phyloP scores from a whole-genome alignment of 1,140 invertebrate genomes.

The Drosophila prosaltans region DNA sequence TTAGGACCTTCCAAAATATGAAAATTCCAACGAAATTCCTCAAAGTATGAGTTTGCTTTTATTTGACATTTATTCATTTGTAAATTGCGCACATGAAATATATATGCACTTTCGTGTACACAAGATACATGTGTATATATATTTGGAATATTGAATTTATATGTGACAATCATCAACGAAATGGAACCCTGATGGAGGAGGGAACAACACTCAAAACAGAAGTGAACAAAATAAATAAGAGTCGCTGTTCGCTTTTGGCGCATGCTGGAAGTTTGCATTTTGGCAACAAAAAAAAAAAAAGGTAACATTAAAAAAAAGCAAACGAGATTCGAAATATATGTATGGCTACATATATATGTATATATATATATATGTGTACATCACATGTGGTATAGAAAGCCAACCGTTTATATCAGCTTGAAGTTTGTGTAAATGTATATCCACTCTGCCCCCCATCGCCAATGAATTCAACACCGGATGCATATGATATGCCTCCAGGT shows the following conservation, averaged over 20 bases:
- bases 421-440: conserved; percentile 18
- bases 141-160: conserved; percentile 76
- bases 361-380: conserved; percentile 27
- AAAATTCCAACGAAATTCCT: conserved; percentile 10
- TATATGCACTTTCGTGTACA: conserved; percentile 36
- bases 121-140: conserved; percentile 12
- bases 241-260: conserved; percentile 44
- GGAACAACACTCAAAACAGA: conserved; percentile 27
- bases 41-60: conserved; percentile 13
- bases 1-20: background rate
- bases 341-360: conserved; percentile 45
- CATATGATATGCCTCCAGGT: conserved; percentile 19
- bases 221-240: conserved; percentile 59
- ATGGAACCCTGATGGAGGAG: conserved; percentile 30
- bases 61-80: conserved; percentile 75
- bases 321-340: conserved; percentile 49
- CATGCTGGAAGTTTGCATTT: conserved; percentile 39
- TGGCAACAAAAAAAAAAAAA: conserved; percentile 31
- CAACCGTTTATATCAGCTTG: conserved; percentile 22
- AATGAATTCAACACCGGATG: conserved; percentile 32
- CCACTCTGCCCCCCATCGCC: background rate
- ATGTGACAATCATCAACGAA: conserved; percentile 69
- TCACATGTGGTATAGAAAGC: conserved; percentile 25
- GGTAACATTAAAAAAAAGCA: conserved; percentile 8
- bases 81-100: conserved; percentile 71